These are phyloP conservation scores for Oncorhynchus mykiss DNA, from an alignment of 2,113 vertebrate species.

Conservation along the genomic window DNA sequence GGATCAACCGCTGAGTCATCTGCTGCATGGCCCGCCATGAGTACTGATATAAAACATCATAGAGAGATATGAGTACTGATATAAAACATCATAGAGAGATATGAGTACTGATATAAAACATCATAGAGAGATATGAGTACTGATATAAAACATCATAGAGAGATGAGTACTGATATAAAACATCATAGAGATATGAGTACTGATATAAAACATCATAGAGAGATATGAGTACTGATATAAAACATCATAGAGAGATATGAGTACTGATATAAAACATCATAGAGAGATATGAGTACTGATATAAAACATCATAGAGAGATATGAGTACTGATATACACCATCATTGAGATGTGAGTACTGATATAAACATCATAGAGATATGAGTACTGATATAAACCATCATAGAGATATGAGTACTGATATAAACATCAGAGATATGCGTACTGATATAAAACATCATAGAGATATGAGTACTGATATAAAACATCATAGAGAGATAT, in stretches of 20 bases:
- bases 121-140: too few species aligned
- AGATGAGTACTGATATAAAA: constrained; percentile 65
- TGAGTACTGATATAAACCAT: too few species aligned
- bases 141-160: too few species aligned
- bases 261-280: constrained; percentile 47
- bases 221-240: not conserved
- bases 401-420: too few species aligned
- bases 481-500: not conserved
- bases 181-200: not conserved
- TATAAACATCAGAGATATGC: too few species aligned
- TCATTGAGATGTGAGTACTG: too few species aligned
- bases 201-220: not conserved
- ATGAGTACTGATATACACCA: not conserved
- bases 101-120: not conserved
- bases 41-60: constrained; percentile 47
- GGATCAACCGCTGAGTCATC: constrained; percentile 76
- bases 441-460: constrained; percentile 47
- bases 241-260: too few species aligned
- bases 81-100: not conserved
- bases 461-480: not conserved
- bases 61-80: not conserved
- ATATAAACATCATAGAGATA: too few species aligned
- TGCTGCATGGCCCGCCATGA: constrained; percentile 79
- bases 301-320: not conserved
- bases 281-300: not conserved